A percentile compares a stretch with the other conserved stretches of the same genome.
phyloP scores from a whole-genome alignment of 2,797 vertebrate genomes.

The Emys orbicularis region DNA sequence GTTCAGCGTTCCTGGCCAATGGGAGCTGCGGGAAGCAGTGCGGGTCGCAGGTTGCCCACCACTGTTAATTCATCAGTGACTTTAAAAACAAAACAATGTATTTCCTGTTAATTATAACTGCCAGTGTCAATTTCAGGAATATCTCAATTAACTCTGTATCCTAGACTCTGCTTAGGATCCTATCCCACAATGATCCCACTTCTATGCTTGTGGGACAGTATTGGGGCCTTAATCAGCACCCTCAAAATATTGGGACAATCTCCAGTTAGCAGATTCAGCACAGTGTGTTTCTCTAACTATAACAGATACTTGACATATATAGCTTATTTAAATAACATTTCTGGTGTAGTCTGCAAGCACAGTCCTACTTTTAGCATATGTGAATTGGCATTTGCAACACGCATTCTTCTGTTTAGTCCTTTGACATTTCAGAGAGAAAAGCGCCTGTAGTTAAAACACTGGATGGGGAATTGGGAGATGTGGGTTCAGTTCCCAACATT shows the following conservation, averaged over 20 bases:
- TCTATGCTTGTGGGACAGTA: not conserved
- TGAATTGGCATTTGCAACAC: not conserved
- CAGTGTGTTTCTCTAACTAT: not conserved
- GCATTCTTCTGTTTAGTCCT: not conserved
- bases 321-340: not conserved
- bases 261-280: not conserved
- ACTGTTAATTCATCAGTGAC: slow-evolving; percentile 15
- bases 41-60: no score
- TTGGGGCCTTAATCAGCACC: not conserved
- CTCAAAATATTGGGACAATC: fast-evolving
- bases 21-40: no score
- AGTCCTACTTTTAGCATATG: not conserved
- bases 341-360: not conserved
- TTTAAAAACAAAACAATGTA: slow-evolving; percentile 27
- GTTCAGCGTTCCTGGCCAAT: no score
- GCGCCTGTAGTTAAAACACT: not conserved
- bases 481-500: not conserved
- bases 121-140: slow-evolving; percentile 31
- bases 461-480: not conserved
- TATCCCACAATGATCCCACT: not conserved
- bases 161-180: slow-evolving; percentile 30
- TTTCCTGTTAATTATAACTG: slow-evolving; percentile 63
- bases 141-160: slow-evolving; percentile 38
- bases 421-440: not conserved
- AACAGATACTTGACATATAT: not conserved